These are phyloP conservation scores for Drosophila pallidifrons DNA, from an alignment of 1,140 invertebrate genomes.

Conservation along the genomic window DNA sequence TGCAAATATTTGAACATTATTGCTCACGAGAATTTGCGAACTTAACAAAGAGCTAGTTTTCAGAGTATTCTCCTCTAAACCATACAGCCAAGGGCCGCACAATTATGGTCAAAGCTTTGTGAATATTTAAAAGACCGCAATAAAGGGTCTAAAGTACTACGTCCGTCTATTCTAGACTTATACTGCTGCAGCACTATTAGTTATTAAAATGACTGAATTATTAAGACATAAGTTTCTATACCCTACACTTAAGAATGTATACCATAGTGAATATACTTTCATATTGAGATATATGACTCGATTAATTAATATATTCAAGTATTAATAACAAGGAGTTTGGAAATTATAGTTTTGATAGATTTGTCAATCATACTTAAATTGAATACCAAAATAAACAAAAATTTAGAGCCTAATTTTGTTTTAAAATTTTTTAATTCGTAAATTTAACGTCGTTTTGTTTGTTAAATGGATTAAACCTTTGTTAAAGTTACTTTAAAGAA, in stretches of 20 bases:
- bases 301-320: too few species aligned
- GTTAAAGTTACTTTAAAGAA: too few species aligned
- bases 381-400: too few species aligned
- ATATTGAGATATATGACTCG: too few species aligned
- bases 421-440: too few species aligned
- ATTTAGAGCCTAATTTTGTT: too few species aligned
- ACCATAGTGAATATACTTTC: not conserved
- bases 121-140: slow-evolving; percentile 61
- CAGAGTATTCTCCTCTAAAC: not conserved
- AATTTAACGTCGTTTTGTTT: too few species aligned
- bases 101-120: slow-evolving; percentile 54
- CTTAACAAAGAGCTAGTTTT: slow-evolving; percentile 3
- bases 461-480: too few species aligned
- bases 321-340: too few species aligned
- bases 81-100: not conserved
- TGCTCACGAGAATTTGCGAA: not conserved
- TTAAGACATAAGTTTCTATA: slow-evolving; percentile 43
- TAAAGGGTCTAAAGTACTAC: slow-evolving; percentile 23
- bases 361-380: too few species aligned
- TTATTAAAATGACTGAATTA: slow-evolving; percentile 63
- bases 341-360: too few species aligned
- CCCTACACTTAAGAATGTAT: slow-evolving; percentile 37
- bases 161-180: not conserved
- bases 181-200: slow-evolving; percentile 31
- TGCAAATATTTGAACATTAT: not conserved